Evolutionary conservation across 2,888 invertebrate genomes (phyloP), one percentile per base, ranked within the genome.

Genomic region (Drosophila subsilvestris): DNA sequence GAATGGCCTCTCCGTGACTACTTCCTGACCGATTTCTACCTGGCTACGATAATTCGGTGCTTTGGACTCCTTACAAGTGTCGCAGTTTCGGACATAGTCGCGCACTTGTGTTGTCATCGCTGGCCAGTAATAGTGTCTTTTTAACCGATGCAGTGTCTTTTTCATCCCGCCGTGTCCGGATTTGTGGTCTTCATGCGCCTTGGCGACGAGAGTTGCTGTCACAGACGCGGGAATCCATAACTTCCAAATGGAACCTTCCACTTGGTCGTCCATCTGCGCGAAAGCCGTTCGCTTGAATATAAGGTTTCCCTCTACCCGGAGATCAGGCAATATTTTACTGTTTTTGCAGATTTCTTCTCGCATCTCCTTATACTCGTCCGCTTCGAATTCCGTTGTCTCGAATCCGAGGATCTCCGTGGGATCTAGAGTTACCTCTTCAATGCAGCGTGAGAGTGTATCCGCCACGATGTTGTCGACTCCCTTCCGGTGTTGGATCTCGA

Each of bases 1-100:
- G 27, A 8, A 8, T 8, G 27, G 27, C 7, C 27, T 27, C 7
- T 27, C 27, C 27, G 54, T 63, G 63, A 77, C 74, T 1, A 27
- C 7, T 27, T 27, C 8, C 27, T 27, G 7, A 27, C 27, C 8
- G 8, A 8, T 27, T 5, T 8, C 27, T 8, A 27, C 27, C 1
- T 27, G 27, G 27, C 27, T 27, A 1, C 27, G 27, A 8, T 8
- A 27, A 27, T 7, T 27, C 0, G 27, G 27, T 27, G 8, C 8
- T 8, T 27, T 27, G 7, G 27, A 27, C 27, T 27, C 27, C 8
- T 27, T 27, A 27, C 7, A 27, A 3, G 12, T 12, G 32, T 20
- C 20, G 20, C 32, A 32, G 12, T 1, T 32, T 9, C 32, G 12
- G 27, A 27, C 27, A 1, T 32, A 32, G 4, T 32, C 32, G 1